Evolutionary conservation across 2,888 invertebrate species (phyloP), one percentile per base, ranked within the genome.

Genomic region (Keiferia lycopersicella): DNA sequence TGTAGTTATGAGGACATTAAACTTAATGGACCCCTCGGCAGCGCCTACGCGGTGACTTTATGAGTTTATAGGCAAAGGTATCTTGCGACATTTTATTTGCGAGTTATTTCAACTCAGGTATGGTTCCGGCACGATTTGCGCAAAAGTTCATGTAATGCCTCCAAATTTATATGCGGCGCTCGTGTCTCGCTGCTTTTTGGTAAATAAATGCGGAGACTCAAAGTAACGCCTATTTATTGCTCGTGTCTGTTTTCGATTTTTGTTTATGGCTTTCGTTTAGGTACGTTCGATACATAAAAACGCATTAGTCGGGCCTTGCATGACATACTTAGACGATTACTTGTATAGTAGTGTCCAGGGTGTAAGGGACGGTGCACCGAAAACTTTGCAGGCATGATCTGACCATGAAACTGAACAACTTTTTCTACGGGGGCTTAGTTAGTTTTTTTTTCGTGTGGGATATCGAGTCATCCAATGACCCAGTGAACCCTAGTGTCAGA

Each of bases 1-100:
- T 85, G 79, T 83, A 86, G 86, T 83, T 86, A 84, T 84, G 84
- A 82, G 80, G 79, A 78, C 78, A 82, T 86, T 86, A 87, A 87
- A 87, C 80, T 88, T 87, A 88, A 88, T 88, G 86, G 85, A 80
- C 74, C 80, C 75, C 79, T 78, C 77, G 76, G 73, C 75, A 77
- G 71, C 75, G 76, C 79, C 81, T 69, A 79, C 81, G 78, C 77
- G 72, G 74, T 76, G 78, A 81, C 77, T 87, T 88, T 86, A 87
- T 82, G 82, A 78, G 79, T 80, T 83, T 82, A 83, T 80, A 76
- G 80, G 75, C 76, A 56, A 74, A 74, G 79, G 78, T 80, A 81
- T 77, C 78, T 82, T 45, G 45, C 72, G 75, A 76, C 76, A 71
- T 83, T 82, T 82, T 79, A 83, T 84, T 82, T 80, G 70, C 72